phyloP scores from a whole-genome alignment of 1,140 invertebrate genomes.

The Copidosoma floridanum region DNA sequence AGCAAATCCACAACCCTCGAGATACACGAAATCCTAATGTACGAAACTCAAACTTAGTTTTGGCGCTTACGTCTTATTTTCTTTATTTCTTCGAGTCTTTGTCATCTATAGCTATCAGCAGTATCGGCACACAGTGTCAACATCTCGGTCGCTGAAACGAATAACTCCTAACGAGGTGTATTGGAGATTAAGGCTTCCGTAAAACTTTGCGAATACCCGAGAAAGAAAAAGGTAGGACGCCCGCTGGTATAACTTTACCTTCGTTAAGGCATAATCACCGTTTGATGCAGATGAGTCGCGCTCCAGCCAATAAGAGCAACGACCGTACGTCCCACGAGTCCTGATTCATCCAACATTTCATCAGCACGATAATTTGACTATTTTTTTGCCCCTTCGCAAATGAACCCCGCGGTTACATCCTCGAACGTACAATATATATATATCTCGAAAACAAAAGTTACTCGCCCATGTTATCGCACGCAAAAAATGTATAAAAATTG shows the following conservation, averaged over 20 bases:
- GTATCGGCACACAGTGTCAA: constrained; percentile 11
- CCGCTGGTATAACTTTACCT: constrained; percentile 42
- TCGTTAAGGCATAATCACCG: constrained; percentile 48
- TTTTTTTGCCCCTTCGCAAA: too few relatives aligned
- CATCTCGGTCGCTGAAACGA: constrained; percentile 31
- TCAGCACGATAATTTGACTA: constrained; percentile 45
- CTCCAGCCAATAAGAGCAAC: constrained; percentile 2
- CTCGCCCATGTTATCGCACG: too few relatives aligned
- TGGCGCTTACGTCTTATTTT: too few relatives aligned
- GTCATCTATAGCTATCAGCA: too few relatives aligned
- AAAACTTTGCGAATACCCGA: constrained; percentile 41
- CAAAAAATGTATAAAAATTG: too few relatives aligned
- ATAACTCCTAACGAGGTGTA: constrained; percentile 41
- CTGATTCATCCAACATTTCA: constrained; percentile 46
- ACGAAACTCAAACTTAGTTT: too few relatives aligned
- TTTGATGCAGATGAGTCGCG: constrained; percentile 46
- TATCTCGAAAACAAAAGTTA: too few relatives aligned
- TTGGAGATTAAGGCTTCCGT: constrained; percentile 41
- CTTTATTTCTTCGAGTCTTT: too few relatives aligned
- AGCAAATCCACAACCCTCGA: too few relatives aligned
- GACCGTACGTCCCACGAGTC: constrained; percentile 3
- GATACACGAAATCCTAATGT: too few relatives aligned
- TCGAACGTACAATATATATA: too few relatives aligned
- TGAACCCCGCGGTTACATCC: too few relatives aligned
- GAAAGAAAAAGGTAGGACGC: background rate